Evolutionary conservation across 2,113 vertebrate genomes (phyloP).

Genomic region (Otis tarda): DNA sequence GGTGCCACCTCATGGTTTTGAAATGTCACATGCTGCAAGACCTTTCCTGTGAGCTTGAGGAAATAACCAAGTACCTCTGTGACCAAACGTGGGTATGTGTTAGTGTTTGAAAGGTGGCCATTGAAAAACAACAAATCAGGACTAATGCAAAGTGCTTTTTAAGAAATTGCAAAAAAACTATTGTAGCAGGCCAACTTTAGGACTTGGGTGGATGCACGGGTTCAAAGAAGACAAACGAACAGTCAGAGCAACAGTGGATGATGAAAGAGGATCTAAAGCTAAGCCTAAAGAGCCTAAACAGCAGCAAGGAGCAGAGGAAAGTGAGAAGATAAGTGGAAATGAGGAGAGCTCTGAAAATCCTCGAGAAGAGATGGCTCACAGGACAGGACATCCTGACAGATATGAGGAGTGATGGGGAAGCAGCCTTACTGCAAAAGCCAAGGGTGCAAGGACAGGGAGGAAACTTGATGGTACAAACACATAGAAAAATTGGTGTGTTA

Average conservation of each 20-base stretch:
- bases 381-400: neutral
- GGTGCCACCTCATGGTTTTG: neutral
- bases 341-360: neutral
- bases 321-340: neutral
- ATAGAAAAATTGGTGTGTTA: neutral
- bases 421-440: neutral
- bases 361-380: fast-evolving
- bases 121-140: neutral
- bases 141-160: neutral
- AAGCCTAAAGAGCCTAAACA: neutral
- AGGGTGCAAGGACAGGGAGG: neutral
- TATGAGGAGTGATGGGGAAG: neutral
- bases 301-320: neutral
- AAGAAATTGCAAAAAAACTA: neutral
- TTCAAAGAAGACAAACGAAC: neutral
- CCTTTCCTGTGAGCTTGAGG: neutral
- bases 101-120: neutral
- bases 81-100: fast-evolving
- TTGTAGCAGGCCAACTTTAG: neutral
- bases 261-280: neutral
- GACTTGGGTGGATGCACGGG: neutral
- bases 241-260: neutral
- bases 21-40: neutral
- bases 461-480: neutral
- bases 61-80: fast-evolving